Conservation (phyloP, 2,113 vertebrate species). For the Bungarus multicinctus region DNA sequence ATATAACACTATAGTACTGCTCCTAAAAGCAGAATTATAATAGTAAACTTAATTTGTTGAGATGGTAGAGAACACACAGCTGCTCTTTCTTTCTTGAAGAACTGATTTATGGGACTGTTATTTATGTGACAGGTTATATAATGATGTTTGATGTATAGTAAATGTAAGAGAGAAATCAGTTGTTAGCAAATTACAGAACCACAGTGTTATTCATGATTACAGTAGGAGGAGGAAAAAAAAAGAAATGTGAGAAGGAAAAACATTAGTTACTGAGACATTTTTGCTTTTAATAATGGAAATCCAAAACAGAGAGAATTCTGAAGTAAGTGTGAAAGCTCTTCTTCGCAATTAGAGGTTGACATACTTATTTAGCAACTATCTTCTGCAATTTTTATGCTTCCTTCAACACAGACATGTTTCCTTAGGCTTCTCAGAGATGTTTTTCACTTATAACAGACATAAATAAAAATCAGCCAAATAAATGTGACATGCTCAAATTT, state of each 20-base stretch:
- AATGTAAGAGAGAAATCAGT: not conserved
- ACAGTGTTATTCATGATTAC: not conserved
- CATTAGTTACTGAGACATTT: not conserved
- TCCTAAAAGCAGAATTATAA: not conserved
- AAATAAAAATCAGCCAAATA: not conserved
- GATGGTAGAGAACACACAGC: not conserved
- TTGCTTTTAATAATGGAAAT: not conserved
- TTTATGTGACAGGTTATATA: not conserved
- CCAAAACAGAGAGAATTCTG: slow-evolving; percentile 6
- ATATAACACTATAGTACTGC: not conserved
- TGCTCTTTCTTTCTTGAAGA: not conserved
- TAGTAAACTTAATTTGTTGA: not conserved
- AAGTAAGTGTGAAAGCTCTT: not conserved
- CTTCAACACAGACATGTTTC: not conserved
- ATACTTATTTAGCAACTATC: slow-evolving; percentile 13
- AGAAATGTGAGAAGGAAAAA: not conserved
- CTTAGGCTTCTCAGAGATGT: not conserved
- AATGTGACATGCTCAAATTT: slow-evolving; percentile 16
- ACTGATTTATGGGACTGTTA: not conserved
- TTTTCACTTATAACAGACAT: not conserved
- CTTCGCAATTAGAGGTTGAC: slow-evolving; percentile 1
- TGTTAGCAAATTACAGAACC: not conserved
- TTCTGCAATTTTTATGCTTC: not conserved
- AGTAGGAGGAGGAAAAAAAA: not conserved
- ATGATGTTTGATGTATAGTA: not conserved